Percentiles rank a stretch among this genome's conserved stretches.
Evolutionary conservation across 2,797 vertebrate genomes (phyloP).

Genomic region (Chromobotia macracanthus): DNA sequence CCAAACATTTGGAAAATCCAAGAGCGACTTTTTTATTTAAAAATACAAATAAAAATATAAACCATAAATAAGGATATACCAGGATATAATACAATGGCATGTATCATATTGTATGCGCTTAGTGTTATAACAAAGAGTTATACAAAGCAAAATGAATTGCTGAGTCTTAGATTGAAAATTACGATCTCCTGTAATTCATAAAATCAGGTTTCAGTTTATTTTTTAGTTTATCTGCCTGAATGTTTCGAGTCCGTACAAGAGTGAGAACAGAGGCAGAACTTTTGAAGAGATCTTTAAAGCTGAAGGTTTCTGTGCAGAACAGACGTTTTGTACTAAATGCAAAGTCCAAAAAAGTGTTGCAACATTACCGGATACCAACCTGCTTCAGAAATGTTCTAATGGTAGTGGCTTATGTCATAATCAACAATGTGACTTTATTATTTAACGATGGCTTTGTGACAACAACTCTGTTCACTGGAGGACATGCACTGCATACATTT

Average conservation of each 20-base stretch:
- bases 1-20: background rate
- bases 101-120: too few species aligned
- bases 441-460: too few species aligned
- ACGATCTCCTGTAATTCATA: too few species aligned
- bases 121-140: too few species aligned
- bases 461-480: too few species aligned
- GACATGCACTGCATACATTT: background rate
- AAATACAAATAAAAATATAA: background rate
- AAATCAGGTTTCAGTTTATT: too few species aligned
- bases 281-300: background rate
- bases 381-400: background rate
- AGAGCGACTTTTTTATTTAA: background rate
- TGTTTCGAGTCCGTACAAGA: too few species aligned
- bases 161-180: too few species aligned
- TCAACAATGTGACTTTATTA: too few species aligned
- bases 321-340: background rate
- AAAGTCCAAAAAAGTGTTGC: constrained; percentile 14
- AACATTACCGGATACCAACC: background rate
- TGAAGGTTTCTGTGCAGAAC: background rate
- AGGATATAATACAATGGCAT: background rate
- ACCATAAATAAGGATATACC: background rate
- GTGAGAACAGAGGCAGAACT: too few species aligned
- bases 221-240: too few species aligned
- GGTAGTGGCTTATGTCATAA: too few species aligned
- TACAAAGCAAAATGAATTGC: background rate